phyloP scores from a whole-genome alignment of 37 sponge, comb jelly and placozoan species.

The Diacarnus erythraeanus region DNA sequence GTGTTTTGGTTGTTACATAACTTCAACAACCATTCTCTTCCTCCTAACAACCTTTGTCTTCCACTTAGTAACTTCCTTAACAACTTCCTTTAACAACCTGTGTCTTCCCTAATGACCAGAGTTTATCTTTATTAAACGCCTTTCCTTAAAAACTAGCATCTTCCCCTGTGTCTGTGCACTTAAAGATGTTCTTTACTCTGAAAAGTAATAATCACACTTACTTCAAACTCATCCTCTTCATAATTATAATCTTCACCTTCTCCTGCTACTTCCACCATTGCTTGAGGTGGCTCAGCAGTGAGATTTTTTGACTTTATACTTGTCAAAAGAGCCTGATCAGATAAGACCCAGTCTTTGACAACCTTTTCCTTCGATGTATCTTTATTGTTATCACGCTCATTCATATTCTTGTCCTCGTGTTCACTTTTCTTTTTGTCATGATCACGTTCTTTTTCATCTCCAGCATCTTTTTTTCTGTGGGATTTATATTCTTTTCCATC shows the following conservation, averaged over 20 bases:
- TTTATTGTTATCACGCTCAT: not conserved
- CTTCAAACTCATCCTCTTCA: conserved; percentile 61
- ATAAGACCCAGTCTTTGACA: not conserved
- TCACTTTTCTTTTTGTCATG: conserved; percentile 1
- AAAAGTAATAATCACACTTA: not conserved
- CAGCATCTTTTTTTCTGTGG: conserved; percentile 1
- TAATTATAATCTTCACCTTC: conserved; percentile 26
- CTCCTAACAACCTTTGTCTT: too few relatives aligned
- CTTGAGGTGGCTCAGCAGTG: not conserved
- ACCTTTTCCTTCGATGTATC: too few relatives aligned
- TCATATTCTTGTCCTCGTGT: conserved; percentile 9
- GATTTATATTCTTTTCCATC: not conserved
- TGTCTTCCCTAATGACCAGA: too few relatives aligned
- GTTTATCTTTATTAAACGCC: too few relatives aligned
- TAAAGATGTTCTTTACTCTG: too few relatives aligned
- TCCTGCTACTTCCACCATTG: not conserved
- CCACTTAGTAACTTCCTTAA: too few relatives aligned
- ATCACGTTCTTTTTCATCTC: not conserved
- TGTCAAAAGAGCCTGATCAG: not conserved
- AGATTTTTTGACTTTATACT: not conserved
- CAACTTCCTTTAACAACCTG: too few relatives aligned
- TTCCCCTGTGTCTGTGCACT: too few relatives aligned
- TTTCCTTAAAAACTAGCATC: too few relatives aligned
- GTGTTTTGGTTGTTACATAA: too few relatives aligned
- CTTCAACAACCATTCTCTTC: too few relatives aligned